Base-by-base conservation (phyloP, 2,888 invertebrate species). In the Epirrhoe tristata region DNA sequence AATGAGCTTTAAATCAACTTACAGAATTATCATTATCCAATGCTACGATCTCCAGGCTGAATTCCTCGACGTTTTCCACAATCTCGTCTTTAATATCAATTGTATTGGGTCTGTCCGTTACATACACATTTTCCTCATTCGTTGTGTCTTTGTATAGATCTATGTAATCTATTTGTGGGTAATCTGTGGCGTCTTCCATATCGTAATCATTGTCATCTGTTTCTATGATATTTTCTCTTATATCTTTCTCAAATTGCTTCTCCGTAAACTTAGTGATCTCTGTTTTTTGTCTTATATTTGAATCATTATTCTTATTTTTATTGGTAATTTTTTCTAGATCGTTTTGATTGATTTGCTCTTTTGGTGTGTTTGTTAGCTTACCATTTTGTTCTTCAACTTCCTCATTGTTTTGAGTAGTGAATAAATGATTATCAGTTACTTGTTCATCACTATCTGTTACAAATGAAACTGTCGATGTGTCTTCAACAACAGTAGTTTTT, bases 161-260 rank as follows among this genome's bases (percentile, higher is more conserved):
- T 34, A 68, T 68, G 55, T 68, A 68, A 55, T 58, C 63, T 43
- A 56, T 66, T 52, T 64, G 58, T 34, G 66, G 65, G 14, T 68
- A 68, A 36, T 68, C 68, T 55, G 68, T 61, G 14, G 58, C 46
- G 7, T 69, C 71, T 6, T 84, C 85, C 1, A 77, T 59, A 31
- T 74, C 73, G 34, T 84, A 84, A 1, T 80, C 65, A 17, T 80
- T 70, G 77, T 91, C 91, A 66, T 88, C 87, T 0, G 88, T 54
- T 53, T 60, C 57, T 64, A 68, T 76, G 66, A 31, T 75, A 57
- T 89, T 86, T 5, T 77, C 71, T 56, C 74, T 72, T 0, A 77
- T 63, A 59, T 72, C 52, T 10, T 74, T 66, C 31, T 66, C 17
- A 68, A 67, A 36, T 66, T 74, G 3, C 32, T 57, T 67, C 43